Evolutionary conservation across 2,113 vertebrate species (phyloP), one percentile per base, ranked within the genome.

Genomic region (Rhinichthys klamathensis): DNA sequence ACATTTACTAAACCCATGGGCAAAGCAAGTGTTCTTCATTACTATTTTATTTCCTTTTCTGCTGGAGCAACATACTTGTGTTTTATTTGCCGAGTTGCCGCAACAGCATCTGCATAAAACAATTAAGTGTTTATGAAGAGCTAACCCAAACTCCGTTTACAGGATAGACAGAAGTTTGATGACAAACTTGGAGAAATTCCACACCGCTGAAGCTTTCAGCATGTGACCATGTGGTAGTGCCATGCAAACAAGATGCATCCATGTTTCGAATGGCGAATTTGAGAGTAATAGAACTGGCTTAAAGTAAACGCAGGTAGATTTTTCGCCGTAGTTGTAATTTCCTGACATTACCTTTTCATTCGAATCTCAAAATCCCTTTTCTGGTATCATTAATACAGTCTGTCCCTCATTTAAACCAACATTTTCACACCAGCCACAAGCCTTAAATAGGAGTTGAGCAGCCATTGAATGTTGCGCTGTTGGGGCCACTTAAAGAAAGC

Each of bases 391-490:
- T 88, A 91, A 90, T 91, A 87, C 41, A 61, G 35, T n/a, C 69
- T 89, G 74, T 78, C 89, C 87, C 87, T 90, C 87, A 86, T 92
- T 93, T 89, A 89, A 87, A 83, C 67, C 58, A 87, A 92, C 91
- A 89, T 92, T 94, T 94, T 93, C 92, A 91, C 90, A 92, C 90
- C 86, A 84, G 86, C 67, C 87, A 78, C 56, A 85, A 89, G 78
- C 88, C 85, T 91, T 88, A 92, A 91, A 91, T 79, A 41, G 18
- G 80, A 46, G 51, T 75, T 70, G 87, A 90, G 89, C 90, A 91
- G 90, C 88, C 78, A 89, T 87, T 82, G 80, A 82, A 89, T 89
- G 91, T 91, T 89, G 90, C 80, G 87, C 70, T 82, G 85, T 73
- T 78, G 77, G 32, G 60, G 46, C 86, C 87, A 85, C 87, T 93